Conservation (phyloP, 1,140 invertebrate genomes). For the Papilio polytes region DNA sequence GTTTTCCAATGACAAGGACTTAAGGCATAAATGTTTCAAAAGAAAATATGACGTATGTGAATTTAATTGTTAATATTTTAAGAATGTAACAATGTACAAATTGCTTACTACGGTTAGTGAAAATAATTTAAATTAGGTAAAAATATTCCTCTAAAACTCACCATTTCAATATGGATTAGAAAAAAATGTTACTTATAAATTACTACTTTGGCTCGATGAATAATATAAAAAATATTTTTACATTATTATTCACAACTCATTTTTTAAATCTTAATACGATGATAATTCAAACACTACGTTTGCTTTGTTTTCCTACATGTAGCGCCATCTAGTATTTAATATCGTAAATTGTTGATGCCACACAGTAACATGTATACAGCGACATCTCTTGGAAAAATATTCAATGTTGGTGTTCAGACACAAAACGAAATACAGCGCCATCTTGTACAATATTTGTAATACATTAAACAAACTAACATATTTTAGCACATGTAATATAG, state of each 20-base stretch:
- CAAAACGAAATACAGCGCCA: not conserved
- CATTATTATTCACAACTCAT: too few relatives aligned
- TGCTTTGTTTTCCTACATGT: not conserved
- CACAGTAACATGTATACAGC: not conserved
- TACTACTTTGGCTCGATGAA: too few relatives aligned
- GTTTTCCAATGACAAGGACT: not conserved
- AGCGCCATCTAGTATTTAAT: slow-evolving; percentile 1
- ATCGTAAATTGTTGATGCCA: not conserved
- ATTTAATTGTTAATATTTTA: not conserved
- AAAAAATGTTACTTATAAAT: too few relatives aligned
- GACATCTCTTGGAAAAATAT: slow-evolving; percentile 10
- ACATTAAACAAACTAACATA: not conserved
- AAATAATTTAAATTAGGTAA: too few relatives aligned
- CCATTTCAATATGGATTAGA: too few relatives aligned
- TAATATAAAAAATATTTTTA: too few relatives aligned
- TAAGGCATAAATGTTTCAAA: not conserved
- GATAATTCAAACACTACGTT: not conserved
- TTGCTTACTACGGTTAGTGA: too few relatives aligned
- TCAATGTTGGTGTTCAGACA: not conserved
- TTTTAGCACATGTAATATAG: not conserved
- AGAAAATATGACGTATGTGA: not conserved
- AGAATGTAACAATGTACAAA: too few relatives aligned
- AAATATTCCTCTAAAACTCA: too few relatives aligned
- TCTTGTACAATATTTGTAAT: not conserved
- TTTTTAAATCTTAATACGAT: too few relatives aligned